Conservation (phyloP, 2,797 vertebrate species). For the Zalophus californianus region DNA sequence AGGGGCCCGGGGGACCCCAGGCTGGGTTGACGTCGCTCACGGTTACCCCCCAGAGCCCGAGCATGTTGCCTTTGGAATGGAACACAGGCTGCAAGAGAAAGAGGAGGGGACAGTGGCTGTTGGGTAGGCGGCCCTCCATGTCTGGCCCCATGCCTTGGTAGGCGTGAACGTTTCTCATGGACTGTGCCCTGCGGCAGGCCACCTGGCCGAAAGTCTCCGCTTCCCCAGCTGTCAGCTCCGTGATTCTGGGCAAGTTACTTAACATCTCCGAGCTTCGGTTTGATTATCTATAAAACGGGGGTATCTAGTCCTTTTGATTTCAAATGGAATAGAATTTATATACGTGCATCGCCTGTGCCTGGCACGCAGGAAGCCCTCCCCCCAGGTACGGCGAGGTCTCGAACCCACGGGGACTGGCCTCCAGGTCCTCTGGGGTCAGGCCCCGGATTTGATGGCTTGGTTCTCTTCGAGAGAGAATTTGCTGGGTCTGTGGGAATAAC, state of each 20-base stretch:
- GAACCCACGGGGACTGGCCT: rapidly evolving
- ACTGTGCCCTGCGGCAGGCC: no score
- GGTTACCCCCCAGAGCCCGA: background rate
- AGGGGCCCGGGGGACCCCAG: no score
- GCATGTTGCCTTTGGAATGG: background rate
- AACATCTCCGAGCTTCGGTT: background rate
- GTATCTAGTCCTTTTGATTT: background rate
- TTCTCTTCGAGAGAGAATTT: background rate
- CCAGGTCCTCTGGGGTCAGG: background rate
- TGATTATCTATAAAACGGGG: background rate
- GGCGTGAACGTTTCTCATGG: rapidly evolving
- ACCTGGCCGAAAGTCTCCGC: background rate
- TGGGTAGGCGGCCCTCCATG: background rate
- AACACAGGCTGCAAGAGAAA: background rate
- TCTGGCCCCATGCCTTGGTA: background rate
- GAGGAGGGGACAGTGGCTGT: rapidly evolving
- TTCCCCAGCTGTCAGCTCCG: background rate
- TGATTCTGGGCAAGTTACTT: background rate
- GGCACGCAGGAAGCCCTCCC: background rate
- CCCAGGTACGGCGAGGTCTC: rapidly evolving
- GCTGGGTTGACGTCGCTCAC: background rate
- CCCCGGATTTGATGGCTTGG: background rate
- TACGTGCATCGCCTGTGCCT: rapidly evolving
- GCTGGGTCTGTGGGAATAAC: background rate
- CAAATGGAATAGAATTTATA: background rate